These are phyloP conservation scores for Somateria mollissima DNA, from an alignment of 2,797 vertebrate species.

Conservation along the genomic window DNA sequence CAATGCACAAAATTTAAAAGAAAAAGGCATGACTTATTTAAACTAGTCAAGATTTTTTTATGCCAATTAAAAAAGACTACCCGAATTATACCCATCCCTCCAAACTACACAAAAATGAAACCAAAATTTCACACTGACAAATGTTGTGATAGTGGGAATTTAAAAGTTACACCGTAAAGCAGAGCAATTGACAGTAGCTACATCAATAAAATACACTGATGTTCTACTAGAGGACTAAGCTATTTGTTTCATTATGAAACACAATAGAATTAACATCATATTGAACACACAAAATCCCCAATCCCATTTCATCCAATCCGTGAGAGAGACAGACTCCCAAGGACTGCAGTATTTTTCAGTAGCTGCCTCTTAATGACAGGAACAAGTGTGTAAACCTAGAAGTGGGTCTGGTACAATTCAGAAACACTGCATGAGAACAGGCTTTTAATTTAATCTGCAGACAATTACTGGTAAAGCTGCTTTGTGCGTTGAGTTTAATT, in stretches of 20 bases:
- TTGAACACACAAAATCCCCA: not conserved
- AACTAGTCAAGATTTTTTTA: not conserved
- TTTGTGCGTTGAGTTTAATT: slow-evolving; percentile 57
- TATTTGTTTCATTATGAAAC: not conserved
- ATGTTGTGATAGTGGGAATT: not conserved
- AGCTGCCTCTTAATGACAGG: not conserved
- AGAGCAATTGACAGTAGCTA: not conserved
- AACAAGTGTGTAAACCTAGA: not conserved
- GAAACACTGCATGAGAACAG: slow-evolving; percentile 3
- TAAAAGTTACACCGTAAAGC: not conserved
- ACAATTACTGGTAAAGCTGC: slow-evolving; percentile 51
- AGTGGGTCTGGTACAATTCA: not conserved
- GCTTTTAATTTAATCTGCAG: slow-evolving; percentile 55
- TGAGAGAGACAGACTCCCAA: not conserved
- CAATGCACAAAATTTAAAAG: not conserved
- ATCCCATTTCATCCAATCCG: not conserved
- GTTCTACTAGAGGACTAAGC: not conserved
- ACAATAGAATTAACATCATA: not conserved
- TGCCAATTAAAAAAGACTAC: not conserved
- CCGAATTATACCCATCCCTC: not conserved
- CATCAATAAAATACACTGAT: not conserved
- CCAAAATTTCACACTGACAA: not conserved
- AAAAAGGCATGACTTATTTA: not conserved
- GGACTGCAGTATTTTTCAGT: not conserved
- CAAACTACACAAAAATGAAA: not conserved